These are phyloP conservation scores for Triplophysa tibetana DNA, from an alignment of 2,113 vertebrate genomes.

Conservation along the genomic window DNA sequence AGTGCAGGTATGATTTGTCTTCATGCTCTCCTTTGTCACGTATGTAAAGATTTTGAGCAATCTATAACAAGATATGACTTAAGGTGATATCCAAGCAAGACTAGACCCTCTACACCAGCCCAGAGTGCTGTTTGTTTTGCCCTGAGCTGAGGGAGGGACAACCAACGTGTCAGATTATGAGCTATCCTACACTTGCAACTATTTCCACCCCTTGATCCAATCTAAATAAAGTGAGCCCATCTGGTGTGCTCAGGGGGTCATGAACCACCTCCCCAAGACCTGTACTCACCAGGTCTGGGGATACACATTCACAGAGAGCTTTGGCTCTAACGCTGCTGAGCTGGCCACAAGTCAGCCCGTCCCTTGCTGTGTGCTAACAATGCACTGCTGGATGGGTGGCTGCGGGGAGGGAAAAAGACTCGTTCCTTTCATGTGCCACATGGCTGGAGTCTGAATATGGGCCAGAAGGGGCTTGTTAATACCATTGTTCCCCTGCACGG, in stretches of 20 bases:
- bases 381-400: constrained; percentile 73
- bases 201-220: constrained; percentile 72
- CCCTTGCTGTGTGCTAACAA: constrained; percentile 85
- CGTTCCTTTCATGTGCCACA: constrained; percentile 84
- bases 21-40: background rate
- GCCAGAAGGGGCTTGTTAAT: constrained; percentile 82
- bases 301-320: constrained; percentile 79
- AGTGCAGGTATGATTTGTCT: background rate
- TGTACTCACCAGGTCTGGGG: constrained; percentile 51
- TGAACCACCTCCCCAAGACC: constrained; percentile 60
- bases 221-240: constrained; percentile 82
- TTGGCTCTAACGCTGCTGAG: constrained; percentile 77
- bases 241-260: constrained; percentile 73
- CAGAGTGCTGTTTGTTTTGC: constrained; percentile 32
- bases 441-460: constrained; percentile 79
- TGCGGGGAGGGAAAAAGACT: constrained; percentile 59
- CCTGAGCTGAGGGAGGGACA: constrained; percentile 13
- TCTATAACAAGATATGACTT: background rate
- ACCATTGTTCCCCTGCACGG: constrained; percentile 77
- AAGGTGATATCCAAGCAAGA: background rate
- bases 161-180: constrained; percentile 32
- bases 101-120: background rate
- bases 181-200: constrained; percentile 33
- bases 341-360: constrained; percentile 79
- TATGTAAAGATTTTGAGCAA: background rate